Conservation (phyloP, 2,113 vertebrate genomes). For the Peromyscus californicus region DNA sequence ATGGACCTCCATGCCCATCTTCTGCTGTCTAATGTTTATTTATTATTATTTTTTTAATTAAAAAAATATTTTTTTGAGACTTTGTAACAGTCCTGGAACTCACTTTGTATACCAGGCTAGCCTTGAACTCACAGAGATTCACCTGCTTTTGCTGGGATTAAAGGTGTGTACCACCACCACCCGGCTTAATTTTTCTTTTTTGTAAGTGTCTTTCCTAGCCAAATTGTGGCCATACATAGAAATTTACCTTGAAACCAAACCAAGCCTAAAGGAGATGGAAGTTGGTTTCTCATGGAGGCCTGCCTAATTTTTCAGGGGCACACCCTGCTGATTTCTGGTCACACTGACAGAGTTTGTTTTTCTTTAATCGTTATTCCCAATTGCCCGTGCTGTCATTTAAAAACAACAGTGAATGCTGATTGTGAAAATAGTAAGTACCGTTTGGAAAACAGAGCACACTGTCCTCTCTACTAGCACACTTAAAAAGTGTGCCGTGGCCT, state of each 20-base stretch:
- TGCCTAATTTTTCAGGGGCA: background rate
- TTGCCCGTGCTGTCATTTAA: background rate
- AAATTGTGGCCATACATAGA: background rate
- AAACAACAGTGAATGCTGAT: background rate
- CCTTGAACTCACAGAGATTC: too few relatives aligned
- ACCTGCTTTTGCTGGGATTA: background rate
- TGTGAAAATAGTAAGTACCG: constrained; percentile 48
- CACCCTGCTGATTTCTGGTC: background rate
- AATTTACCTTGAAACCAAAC: constrained; percentile 8
- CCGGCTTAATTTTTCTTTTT: background rate
- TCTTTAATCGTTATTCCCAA: constrained; percentile 10
- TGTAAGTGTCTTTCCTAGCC: background rate
- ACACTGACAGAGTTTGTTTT: background rate
- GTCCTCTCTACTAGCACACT: background rate
- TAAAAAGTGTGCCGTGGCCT: background rate
- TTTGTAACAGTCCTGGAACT: too few relatives aligned
- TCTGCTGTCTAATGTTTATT: background rate
- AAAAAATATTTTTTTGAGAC: too few relatives aligned
- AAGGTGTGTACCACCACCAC: too few relatives aligned
- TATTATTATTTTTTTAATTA: background rate
- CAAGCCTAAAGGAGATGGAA: background rate
- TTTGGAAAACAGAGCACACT: constrained; percentile 20
- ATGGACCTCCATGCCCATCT: too few relatives aligned
- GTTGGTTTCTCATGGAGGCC: background rate
- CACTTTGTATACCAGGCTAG: too few relatives aligned